Percentiles rank a stretch among this genome's conserved stretches.
Conservation (phyloP, 2,113 vertebrate species). For the Phalacrocorax aristotelis region DNA sequence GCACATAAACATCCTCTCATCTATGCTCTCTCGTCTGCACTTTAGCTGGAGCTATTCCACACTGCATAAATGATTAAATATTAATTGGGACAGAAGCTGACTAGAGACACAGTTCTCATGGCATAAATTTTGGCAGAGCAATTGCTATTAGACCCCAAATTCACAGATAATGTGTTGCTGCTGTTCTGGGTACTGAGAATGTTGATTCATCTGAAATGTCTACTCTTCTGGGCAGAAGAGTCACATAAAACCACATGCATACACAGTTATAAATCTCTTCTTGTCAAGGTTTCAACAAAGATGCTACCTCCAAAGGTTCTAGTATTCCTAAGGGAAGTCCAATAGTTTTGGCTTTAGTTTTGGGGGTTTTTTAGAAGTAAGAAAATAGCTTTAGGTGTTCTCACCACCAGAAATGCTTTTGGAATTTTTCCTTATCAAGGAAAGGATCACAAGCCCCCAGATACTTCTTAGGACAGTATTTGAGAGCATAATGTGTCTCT, state of each 20-base stretch:
- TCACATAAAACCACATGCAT: background rate
- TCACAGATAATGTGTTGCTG: rapidly evolving
- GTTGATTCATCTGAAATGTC: background rate
- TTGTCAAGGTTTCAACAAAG: background rate
- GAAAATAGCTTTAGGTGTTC: background rate
- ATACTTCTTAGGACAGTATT: background rate
- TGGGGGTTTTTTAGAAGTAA: rapidly evolving
- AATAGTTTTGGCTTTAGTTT: background rate
- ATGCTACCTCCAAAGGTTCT: background rate
- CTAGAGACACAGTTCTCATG: background rate
- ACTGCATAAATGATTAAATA: background rate
- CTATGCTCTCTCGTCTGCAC: background rate
- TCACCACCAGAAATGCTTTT: background rate
- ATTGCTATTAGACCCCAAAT: background rate
- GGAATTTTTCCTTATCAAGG: background rate
- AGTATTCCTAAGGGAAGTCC: background rate
- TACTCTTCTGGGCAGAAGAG: background rate
- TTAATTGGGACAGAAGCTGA: background rate
- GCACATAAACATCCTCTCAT: background rate
- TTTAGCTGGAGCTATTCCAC: background rate
- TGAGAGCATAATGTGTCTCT: background rate
- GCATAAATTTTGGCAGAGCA: background rate
- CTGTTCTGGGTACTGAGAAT: background rate
- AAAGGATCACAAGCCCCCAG: background rate
- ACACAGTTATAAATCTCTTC: background rate